Evolutionary conservation across 2,113 vertebrate genomes (phyloP).

Genomic region (Pitta sordida): DNA sequence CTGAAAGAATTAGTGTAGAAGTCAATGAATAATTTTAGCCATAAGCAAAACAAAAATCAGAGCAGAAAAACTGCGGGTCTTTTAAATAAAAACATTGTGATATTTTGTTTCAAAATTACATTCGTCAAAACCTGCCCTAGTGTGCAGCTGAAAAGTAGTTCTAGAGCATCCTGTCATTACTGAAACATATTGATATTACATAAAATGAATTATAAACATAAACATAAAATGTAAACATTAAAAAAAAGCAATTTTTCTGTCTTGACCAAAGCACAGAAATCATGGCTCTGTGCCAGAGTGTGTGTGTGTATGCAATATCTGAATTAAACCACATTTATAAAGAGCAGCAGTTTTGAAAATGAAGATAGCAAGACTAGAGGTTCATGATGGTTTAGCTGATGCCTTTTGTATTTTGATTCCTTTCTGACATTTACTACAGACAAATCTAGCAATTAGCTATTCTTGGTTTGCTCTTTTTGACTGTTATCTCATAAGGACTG

Average conservation of each 20-base stretch:
- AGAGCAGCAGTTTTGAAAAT: neutral
- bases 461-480: neutral
- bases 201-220: neutral
- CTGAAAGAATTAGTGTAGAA: neutral
- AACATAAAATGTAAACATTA: too few species aligned
- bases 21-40: neutral
- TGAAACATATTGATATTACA: neutral
- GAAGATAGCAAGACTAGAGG: neutral
- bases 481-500: neutral
- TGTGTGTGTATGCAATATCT: neutral
- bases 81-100: neutral
- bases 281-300: neutral
- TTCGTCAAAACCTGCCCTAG: neutral
- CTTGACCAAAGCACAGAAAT: neutral
- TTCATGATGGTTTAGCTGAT: neutral
- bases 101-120: neutral
- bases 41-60: neutral
- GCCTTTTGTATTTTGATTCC: slow-evolving; percentile 6
- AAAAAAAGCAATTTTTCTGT: neutral
- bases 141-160: neutral
- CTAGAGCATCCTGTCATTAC: neutral
- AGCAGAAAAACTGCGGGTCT: neutral
- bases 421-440: neutral
- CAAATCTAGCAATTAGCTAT: slow-evolving; percentile 2
- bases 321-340: neutral